Evolutionary conservation across 2,797 vertebrate species (phyloP).

Genomic region (Clarias platycephalus): DNA sequence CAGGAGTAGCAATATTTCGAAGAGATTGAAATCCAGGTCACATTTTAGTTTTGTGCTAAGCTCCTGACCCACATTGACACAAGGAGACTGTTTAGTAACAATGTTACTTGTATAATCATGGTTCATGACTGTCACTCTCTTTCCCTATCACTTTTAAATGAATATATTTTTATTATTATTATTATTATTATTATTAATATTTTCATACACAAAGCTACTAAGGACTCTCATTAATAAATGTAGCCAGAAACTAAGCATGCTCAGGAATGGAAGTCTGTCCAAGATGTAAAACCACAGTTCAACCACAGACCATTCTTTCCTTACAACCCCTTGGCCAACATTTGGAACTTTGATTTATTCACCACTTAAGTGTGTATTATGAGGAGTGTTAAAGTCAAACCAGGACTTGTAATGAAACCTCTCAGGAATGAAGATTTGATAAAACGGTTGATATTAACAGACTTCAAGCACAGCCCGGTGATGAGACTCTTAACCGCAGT

Average conservation of each 20-base stretch:
- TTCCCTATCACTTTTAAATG: background rate
- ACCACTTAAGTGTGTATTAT: background rate
- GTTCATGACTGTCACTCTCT: background rate
- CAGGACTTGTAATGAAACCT: too few relatives aligned
- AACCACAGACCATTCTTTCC: background rate
- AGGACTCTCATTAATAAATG: background rate
- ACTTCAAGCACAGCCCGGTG: too few relatives aligned
- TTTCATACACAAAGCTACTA: background rate
- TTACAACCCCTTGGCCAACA: background rate
- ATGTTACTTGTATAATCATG: background rate
- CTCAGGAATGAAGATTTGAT: too few relatives aligned
- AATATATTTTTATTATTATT: background rate
- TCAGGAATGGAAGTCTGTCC: background rate
- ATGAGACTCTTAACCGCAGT: too few relatives aligned
- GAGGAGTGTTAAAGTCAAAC: too few relatives aligned
- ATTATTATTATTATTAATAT: background rate
- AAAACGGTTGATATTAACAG: too few relatives aligned
- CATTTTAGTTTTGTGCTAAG: background rate
- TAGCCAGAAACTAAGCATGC: background rate
- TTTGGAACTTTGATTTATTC: background rate
- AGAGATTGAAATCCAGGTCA: background rate
- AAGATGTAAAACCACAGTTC: background rate
- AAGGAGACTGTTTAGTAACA: background rate
- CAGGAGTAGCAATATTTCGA: background rate
- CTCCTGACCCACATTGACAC: background rate